These are phyloP conservation scores for Leptinotarsa texana DNA, from an alignment of 1,140 invertebrate genomes.

Conservation along the genomic window DNA sequence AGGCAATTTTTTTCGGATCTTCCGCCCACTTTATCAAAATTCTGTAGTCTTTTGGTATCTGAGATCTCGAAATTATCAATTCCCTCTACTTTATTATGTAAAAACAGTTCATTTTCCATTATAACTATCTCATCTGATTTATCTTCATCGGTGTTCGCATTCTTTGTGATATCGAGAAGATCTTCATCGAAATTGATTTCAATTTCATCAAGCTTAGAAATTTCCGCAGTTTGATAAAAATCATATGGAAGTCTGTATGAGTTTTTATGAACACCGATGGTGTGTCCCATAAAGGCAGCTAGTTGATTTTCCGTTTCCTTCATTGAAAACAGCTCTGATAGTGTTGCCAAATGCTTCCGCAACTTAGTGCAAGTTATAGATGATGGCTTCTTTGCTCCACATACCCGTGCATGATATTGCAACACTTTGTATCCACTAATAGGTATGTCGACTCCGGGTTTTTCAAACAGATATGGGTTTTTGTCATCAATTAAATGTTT, in stretches of 20 bases:
- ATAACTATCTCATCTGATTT: not conserved
- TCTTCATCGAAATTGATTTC: not conserved
- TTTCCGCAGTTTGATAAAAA: no score
- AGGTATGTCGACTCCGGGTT: conserved; percentile 11
- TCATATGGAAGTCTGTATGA: no score
- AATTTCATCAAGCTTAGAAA: no score
- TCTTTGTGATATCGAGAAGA: not conserved
- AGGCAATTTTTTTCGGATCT: no score
- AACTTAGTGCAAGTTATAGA: conserved; percentile 42
- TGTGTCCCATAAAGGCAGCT: not conserved
- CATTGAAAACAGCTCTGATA: no score
- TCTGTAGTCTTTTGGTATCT: no score
- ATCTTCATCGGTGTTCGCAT: not conserved
- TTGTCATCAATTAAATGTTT: conserved; percentile 28
- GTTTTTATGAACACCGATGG: not conserved
- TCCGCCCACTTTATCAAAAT: no score
- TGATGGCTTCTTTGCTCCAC: conserved; percentile 29
- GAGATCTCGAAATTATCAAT: no score
- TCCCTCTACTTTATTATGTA: no score
- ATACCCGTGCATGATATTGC: conserved; percentile 11
- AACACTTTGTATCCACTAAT: conserved; percentile 29
- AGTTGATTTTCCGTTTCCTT: no score
- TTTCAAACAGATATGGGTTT: conserved; percentile 21
- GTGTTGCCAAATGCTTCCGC: conserved; percentile 48
- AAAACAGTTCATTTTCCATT: not conserved